phyloP scores from a whole-genome alignment of 1,140 invertebrate genomes.

The Caerostris extrusa region DNA sequence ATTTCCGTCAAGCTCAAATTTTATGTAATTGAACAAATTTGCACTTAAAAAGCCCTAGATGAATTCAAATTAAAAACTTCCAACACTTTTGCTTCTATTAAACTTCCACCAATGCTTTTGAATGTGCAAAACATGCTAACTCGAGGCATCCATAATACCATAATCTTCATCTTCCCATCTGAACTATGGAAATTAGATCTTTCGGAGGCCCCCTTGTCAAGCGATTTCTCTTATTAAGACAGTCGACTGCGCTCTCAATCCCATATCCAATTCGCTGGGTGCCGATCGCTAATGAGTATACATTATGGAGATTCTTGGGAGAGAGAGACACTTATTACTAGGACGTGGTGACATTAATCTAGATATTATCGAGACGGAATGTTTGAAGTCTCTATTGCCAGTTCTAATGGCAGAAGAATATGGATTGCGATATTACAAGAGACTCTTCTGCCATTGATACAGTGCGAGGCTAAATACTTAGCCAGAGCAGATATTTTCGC shows the following conservation, averaged over 20 bases:
- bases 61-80: background rate
- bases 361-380: conserved; percentile 39
- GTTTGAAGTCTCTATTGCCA: conserved; percentile 22
- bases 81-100: background rate
- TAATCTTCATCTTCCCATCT: background rate
- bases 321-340: conserved; percentile 18
- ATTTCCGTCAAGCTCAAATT: no score
- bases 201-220: background rate
- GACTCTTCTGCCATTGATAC: background rate
- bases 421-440: background rate
- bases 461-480: background rate
- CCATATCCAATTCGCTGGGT: background rate
- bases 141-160: background rate
- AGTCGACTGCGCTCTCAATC: background rate
- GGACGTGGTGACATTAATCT: conserved; percentile 57
- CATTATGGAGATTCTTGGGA: conserved; percentile 61
- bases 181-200: conserved; percentile 59
- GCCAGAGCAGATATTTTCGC: background rate
- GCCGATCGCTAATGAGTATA: conserved; percentile 42
- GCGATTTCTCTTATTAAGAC: conserved; percentile 37
- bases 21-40: no score
- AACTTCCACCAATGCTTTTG: background rate
- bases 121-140: background rate
- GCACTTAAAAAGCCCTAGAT: no score
- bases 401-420: conserved; percentile 22